Evolutionary conservation across 2,113 vertebrate species (phyloP), one percentile per base, ranked within the genome.

Genomic region (Ranitomeya imitator): DNA sequence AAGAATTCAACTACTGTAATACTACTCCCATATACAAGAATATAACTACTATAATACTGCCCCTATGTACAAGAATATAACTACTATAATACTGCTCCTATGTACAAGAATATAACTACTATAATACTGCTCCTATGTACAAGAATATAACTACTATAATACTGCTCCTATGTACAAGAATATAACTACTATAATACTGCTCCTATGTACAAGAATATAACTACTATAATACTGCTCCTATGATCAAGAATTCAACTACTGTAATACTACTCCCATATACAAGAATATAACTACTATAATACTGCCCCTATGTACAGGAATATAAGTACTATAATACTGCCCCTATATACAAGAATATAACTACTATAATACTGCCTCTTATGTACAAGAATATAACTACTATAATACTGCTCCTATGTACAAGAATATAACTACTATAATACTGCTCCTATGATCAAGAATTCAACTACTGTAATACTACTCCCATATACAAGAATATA

Each of bases 61-160:
- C 5, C 37, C 37, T 45, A 45, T 45, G 3, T 45, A 45, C 37
- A 45, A 45, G 21, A 18, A 57, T 57, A 57, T 9, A 57, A 9
- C 7, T 57, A 57, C 63, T n/a, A 19, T 67, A 67, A 67, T 67
- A 19, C 16, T 67, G 63, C 63, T 7, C 26, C 26, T 31, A 31
- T 31, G 26, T 65, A 65, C 61, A 65, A n/a, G 61, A 65, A 65
- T 65, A 65, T 65, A 65, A 65, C 61, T 65, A 65, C 61, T 65
- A 65, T 65, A 65, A 65, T 65, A 65, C 61, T 65, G 61, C 61
- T 8, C 61, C 61, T 65, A 65, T 65, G 10, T 65, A 65, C 61
- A 65, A n/a, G 61, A 65, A 65, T 65, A 65, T 65, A 65, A 65
- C 61, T 65, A 65, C 61, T 65, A 65, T 65, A 65, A 65, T 65